A percentile compares a stretch with the other conserved stretches of the same genome.
phyloP scores from a whole-genome alignment of 2,888 invertebrate genomes.

The Colletes collaris region DNA sequence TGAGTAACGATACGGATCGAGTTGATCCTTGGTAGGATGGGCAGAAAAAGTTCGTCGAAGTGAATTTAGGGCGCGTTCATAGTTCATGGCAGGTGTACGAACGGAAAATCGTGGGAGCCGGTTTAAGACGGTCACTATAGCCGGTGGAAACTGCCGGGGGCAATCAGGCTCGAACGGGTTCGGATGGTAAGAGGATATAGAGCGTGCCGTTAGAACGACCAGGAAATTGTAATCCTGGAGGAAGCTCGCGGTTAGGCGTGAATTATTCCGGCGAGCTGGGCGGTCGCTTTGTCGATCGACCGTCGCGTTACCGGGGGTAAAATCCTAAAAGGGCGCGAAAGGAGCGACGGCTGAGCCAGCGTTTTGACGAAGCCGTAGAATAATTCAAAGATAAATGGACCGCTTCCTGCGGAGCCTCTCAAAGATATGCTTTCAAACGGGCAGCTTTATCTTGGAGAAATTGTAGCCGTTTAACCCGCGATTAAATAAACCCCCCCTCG shows the following conservation, averaged over 20 bases:
- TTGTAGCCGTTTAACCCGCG: conserved; percentile 2
- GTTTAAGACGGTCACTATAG: conserved; percentile 41
- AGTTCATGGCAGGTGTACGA: conserved; percentile 11
- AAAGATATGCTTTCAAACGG: conserved; percentile 30
- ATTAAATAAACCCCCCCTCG: conserved; percentile 13
- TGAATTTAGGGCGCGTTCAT: conserved; percentile 13
- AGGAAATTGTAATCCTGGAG: conserved; percentile 61
- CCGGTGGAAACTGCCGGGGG: conserved; percentile 33
- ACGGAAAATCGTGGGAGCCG: conserved; percentile 22
- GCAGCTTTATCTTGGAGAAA: conserved; percentile 18
- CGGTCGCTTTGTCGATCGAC: conserved; percentile 42
- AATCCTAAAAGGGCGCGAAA: conserved; percentile 33
- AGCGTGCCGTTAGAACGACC: conserved; percentile 35
- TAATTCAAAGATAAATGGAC: conserved; percentile 51
- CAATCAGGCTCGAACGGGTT: conserved; percentile 40
- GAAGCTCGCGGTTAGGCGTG: conserved; percentile 60
- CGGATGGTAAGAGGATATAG: conserved; percentile 50
- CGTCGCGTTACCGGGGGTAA: conserved; percentile 17
- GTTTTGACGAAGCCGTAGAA: conserved; percentile 37
- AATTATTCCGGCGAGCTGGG: conserved; percentile 48
- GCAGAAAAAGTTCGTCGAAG: conserved; percentile 5
- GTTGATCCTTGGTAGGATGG: background rate
- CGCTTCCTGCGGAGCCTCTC: conserved; percentile 6
- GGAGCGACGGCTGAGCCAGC: conserved; percentile 40
- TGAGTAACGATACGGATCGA: background rate